These are phyloP conservation scores for Sarcophaga bullata DNA, from an alignment of 1,140 invertebrate species.

Conservation along the genomic window DNA sequence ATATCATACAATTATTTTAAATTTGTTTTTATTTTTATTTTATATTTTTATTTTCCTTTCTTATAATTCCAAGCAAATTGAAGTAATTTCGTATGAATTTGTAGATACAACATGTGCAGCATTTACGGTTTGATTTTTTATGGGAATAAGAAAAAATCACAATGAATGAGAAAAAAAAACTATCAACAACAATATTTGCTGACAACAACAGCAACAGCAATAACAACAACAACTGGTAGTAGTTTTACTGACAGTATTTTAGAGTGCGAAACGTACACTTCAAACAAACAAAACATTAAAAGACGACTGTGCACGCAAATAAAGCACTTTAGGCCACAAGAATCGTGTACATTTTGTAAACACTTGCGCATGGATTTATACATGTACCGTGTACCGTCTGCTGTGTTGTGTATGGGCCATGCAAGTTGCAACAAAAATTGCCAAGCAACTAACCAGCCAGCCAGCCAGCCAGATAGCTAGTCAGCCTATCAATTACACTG, in stretches of 20 bases:
- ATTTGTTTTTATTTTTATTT: background rate
- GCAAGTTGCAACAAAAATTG: background rate
- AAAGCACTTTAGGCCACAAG: constrained; percentile 7
- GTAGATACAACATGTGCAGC: background rate
- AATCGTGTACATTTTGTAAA: constrained; percentile 11
- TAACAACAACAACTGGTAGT: too few relatives aligned
- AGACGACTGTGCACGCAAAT: background rate
- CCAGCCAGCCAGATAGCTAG: background rate
- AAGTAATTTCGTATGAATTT: background rate
- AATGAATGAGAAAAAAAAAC: too few relatives aligned
- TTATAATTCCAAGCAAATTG: background rate
- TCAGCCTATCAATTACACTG: too few relatives aligned
- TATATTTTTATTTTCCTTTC: too few relatives aligned
- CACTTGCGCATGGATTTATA: background rate
- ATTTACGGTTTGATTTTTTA: background rate
- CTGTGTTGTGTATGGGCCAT: background rate
- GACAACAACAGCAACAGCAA: too few relatives aligned
- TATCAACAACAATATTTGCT: too few relatives aligned
- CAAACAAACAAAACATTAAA: background rate
- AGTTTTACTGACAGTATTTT: background rate
- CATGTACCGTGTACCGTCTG: too few relatives aligned
- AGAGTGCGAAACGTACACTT: background rate
- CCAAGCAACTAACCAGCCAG: background rate
- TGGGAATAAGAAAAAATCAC: too few relatives aligned
- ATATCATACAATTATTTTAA: constrained; percentile 12